phyloP scores from a whole-genome alignment of 30 jellyfish, hydroid and myxozoan genomes.

The Cassiopea andromeda region DNA sequence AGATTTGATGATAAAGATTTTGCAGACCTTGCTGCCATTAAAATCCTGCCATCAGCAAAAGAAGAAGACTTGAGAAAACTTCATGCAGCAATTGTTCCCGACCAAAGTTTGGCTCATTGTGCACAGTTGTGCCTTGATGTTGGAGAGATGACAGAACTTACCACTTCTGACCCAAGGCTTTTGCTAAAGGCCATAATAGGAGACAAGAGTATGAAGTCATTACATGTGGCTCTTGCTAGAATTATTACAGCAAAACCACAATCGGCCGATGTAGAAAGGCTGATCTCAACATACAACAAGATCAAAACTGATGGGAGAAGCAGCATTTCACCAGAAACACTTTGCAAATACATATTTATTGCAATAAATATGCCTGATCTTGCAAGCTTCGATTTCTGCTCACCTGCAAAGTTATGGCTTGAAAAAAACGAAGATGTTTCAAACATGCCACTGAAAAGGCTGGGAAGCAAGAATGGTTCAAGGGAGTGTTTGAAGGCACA shows the following conservation, averaged over 20 bases:
- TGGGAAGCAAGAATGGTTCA: slow-evolving; percentile 47
- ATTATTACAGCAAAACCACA: slow-evolving; percentile 25
- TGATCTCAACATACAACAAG: slow-evolving; percentile 23
- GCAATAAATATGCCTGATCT: slow-evolving; percentile 46
- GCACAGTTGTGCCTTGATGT: slow-evolving; percentile 26
- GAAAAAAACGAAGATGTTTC: slow-evolving; percentile 23
- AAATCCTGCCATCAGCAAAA: slow-evolving; percentile 45
- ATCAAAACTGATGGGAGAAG: slow-evolving; percentile 53
- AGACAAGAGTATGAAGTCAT: slow-evolving; percentile 21
- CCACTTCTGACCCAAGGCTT: slow-evolving; percentile 14
- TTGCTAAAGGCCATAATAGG: neutral
- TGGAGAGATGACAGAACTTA: slow-evolving; percentile 26
- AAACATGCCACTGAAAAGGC: slow-evolving; percentile 23
- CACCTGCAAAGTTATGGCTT: slow-evolving; percentile 36
- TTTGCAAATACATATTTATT: slow-evolving; percentile 14
- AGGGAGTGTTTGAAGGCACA: slow-evolving; percentile 28
- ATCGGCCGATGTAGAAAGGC: slow-evolving; percentile 38
- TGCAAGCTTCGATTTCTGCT: slow-evolving; percentile 26
- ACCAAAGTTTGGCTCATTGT: slow-evolving; percentile 22
- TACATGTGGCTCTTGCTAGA: slow-evolving; percentile 19
- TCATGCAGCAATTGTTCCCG: slow-evolving; percentile 30
- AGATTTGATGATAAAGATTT: slow-evolving; percentile 29
- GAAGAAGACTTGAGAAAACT: slow-evolving; percentile 34
- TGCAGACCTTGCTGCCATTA: slow-evolving; percentile 45
- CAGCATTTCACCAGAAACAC: slow-evolving; percentile 52